Conservation (phyloP, 2,888 invertebrate genomes). For the Lamellibrachia columna region DNA sequence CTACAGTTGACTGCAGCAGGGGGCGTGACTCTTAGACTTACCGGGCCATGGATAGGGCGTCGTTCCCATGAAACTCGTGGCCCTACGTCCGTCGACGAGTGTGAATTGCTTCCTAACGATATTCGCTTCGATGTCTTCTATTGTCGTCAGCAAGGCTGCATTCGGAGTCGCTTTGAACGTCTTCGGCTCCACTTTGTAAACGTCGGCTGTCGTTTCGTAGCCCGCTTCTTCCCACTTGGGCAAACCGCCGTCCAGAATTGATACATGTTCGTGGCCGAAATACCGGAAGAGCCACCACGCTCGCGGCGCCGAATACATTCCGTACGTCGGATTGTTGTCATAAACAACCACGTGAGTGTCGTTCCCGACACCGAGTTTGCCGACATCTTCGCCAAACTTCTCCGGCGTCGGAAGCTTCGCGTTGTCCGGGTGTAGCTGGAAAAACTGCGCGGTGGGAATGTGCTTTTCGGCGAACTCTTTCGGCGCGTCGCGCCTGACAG, state of each 20-base stretch:
- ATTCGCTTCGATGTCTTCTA: conserved; percentile 54
- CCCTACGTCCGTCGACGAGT: conserved; percentile 56
- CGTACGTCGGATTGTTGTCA: conserved; percentile 52
- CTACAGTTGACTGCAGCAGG: background rate
- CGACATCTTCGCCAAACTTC: conserved; percentile 55
- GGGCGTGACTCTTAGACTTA: conserved; percentile 30
- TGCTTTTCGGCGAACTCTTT: conserved; percentile 54
- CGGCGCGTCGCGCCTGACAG: conserved; percentile 46
- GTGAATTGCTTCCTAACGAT: conserved; percentile 42
- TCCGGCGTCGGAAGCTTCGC: conserved; percentile 55
- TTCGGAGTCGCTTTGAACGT: conserved; percentile 47
- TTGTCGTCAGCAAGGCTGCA: conserved; percentile 47
- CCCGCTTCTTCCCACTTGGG: conserved; percentile 50
- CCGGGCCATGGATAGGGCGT: conserved; percentile 59
- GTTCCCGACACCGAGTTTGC: conserved; percentile 54
- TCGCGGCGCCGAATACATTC: conserved; percentile 54
- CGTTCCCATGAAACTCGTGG: conserved; percentile 56
- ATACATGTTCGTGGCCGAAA: conserved; percentile 57
- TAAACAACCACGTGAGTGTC: conserved; percentile 58
- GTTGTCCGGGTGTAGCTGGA: conserved; percentile 56
- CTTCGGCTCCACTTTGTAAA: conserved; percentile 33
- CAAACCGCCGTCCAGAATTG: conserved; percentile 58
- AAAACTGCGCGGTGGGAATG: conserved; percentile 59
- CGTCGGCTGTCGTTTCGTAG: conserved; percentile 39
- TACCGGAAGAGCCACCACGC: conserved; percentile 60